Base-by-base conservation (phyloP, 2,888 invertebrate species). In the Spilosoma lubricipeda region DNA sequence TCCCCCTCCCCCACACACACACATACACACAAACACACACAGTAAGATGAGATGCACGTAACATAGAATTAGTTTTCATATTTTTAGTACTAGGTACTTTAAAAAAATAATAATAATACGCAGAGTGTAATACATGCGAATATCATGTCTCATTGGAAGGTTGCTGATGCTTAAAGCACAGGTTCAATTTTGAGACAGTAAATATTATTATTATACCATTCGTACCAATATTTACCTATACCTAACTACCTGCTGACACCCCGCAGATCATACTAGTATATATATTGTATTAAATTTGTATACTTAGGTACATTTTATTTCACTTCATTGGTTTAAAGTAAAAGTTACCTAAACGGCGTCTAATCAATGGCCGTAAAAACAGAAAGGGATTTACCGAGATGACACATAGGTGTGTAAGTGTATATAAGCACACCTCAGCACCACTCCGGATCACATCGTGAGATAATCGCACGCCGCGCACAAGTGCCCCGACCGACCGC, bases 381-480 rank as follows among this genome's bases (percentile, higher is more conserved):
- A 7, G 42, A 30, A 48, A 30, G 18, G 42, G 65, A 59, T 45
- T 64, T 64, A 36, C 71, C 71, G 5, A 63, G 8, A 56, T 70
- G 70, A 70, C 70, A 70, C 63, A 70, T 42, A 48, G 27, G 56
- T 70, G 42, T 52, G 45, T 45, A 45, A 9, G 42, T 42, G 63
- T 11, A 71, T 71, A 71, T 65, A 71, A 71, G 65, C 71, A 33
- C 64, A 11, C 48, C 71, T 45, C 65, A 8, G 45, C 45, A 30
- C 63, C 63, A 30, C 64, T 33, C 18, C 45, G 45, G 59, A 67
- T 67, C 72, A 67, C 56, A 72, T 56, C 59, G 78, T 30, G 2
- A 72, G 72, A 72, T 69, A 70, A 65, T n/a, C 69, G 66, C 27
- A 20, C 5, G 48, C 23, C 59, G 71, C 11, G 71, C 68, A 27